Evolutionary conservation across 2,113 vertebrate genomes (phyloP).

Genomic region (Bos indicus): DNA sequence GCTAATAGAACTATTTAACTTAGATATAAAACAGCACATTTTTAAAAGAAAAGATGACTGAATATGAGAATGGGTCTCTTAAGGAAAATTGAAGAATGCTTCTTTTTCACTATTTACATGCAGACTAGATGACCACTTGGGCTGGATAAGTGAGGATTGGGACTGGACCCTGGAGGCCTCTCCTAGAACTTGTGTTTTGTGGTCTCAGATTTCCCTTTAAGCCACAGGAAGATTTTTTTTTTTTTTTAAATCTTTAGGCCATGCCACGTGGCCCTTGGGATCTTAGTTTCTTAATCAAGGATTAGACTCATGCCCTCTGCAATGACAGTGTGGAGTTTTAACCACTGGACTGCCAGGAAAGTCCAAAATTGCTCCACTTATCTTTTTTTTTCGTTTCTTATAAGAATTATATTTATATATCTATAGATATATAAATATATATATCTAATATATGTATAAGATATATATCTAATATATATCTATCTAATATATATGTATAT

Average conservation of each 20-base stretch:
- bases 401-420: neutral
- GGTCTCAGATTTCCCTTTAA: neutral
- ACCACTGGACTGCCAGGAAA: neutral
- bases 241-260: neutral
- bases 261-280: neutral
- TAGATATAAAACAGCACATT: neutral
- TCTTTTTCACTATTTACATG: neutral
- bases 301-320: neutral
- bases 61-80: neutral
- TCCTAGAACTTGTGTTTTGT: neutral
- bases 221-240: neutral
- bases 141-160: neutral
- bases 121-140: neutral
- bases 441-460: neutral
- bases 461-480: neutral
- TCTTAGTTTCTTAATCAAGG: neutral
- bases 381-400: neutral
- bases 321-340: neutral
- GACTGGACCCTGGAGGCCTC: neutral
- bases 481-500: no score
- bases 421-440: neutral
- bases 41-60: neutral
- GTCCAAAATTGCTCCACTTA: neutral
- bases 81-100: neutral
- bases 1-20: neutral